These are phyloP conservation scores for Osmerus mordax DNA, from an alignment of 2,113 vertebrate species.

Conservation along the genomic window DNA sequence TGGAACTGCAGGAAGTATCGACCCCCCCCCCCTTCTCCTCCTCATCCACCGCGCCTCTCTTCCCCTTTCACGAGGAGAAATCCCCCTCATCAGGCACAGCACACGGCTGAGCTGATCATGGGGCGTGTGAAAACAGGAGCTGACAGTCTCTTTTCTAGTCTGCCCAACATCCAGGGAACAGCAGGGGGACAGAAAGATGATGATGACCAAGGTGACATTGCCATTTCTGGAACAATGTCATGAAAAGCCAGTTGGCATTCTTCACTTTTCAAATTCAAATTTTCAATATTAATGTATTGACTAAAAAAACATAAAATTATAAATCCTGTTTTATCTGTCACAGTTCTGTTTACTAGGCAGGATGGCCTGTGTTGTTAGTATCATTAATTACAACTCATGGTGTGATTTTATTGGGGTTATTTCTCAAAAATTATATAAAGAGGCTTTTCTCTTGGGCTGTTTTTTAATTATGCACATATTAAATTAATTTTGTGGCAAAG, in stretches of 20 bases:
- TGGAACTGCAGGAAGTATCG: conserved; percentile 49
- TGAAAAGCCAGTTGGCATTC: not conserved
- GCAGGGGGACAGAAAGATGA: not conserved
- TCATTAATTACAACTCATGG: too few species aligned
- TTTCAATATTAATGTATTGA: not conserved
- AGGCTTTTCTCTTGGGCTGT: not conserved
- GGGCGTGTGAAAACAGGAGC: conserved; percentile 17
- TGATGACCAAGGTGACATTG: conserved; percentile 19
- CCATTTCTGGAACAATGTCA: conserved; percentile 31
- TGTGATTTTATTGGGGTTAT: too few species aligned
- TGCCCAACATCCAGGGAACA: conserved; percentile 17
- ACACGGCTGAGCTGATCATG: not conserved
- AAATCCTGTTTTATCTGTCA: too few species aligned
- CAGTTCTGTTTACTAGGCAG: too few species aligned
- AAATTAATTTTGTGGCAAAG: not conserved
- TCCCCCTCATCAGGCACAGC: not conserved
- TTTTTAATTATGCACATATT: not conserved
- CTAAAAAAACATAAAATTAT: too few species aligned
- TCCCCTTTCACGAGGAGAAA: conserved; percentile 2
- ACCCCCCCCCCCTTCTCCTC: conserved; percentile 21
- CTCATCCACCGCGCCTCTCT: conserved; percentile 3
- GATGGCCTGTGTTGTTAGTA: too few species aligned
- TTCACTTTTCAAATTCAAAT: not conserved
- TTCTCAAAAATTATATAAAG: not conserved
- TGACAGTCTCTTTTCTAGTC: conserved; percentile 13